Evolutionary conservation across 1,140 invertebrate genomes (phyloP).

Genomic region (Cotesia vestalis): DNA sequence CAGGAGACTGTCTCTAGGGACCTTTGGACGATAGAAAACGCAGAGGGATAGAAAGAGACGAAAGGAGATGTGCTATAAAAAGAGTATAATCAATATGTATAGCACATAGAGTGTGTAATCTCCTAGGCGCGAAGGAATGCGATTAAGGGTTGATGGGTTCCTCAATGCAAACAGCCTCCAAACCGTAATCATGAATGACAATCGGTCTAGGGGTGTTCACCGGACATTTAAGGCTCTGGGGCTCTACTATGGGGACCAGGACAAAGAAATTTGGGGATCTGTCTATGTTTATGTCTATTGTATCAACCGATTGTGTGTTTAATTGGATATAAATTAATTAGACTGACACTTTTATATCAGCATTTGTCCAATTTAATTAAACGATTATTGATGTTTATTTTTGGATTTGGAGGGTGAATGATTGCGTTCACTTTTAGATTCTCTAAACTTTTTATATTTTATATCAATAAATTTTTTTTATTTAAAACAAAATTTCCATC

Average conservation of each 20-base stretch:
- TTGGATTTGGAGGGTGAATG: too few species aligned
- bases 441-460: too few species aligned
- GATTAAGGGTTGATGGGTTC: slow-evolving; percentile 67
- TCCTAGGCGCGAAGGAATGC: slow-evolving; percentile 62
- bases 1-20: slow-evolving; percentile 15
- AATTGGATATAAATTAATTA: slow-evolving; percentile 16
- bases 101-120: slow-evolving; percentile 48
- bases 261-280: neutral
- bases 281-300: neutral
- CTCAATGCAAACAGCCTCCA: slow-evolving; percentile 65
- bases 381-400: too few species aligned
- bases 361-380: neutral
- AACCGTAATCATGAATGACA: slow-evolving; percentile 54
- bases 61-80: neutral
- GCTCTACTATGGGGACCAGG: neutral
- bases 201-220: slow-evolving; percentile 39
- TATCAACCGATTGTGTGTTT: slow-evolving; percentile 13
- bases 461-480: too few species aligned
- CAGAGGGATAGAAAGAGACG: neutral
- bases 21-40: slow-evolving; percentile 14
- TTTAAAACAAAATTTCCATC: too few species aligned
- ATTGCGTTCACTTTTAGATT: too few species aligned
- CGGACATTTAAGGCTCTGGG: slow-evolving; percentile 13
- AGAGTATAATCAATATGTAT: slow-evolving; percentile 6
- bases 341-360: neutral